These are phyloP conservation scores for Homarus americanus DNA, from an alignment of 1,140 invertebrate genomes.

Conservation along the genomic window DNA sequence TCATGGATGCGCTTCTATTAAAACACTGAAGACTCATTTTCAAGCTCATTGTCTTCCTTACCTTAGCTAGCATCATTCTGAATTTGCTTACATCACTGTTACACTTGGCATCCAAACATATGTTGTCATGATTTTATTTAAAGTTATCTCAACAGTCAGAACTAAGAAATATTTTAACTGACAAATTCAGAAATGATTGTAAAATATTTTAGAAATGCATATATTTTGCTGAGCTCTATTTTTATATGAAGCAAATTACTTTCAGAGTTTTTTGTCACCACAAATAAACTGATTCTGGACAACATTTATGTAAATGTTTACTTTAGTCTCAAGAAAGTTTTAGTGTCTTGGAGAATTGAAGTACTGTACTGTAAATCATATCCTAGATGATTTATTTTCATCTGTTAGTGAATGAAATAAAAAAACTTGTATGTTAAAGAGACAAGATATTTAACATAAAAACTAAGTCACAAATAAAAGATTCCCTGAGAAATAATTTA, in stretches of 20 bases:
- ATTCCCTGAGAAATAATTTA: neutral
- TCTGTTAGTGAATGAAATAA: neutral
- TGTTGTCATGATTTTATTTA: neutral
- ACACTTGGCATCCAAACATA: neutral
- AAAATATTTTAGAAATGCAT: neutral
- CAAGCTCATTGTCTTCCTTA: neutral
- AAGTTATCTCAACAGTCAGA: neutral
- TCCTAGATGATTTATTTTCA: neutral
- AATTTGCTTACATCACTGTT: neutral
- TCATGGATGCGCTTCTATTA: neutral
- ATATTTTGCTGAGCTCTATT: neutral
- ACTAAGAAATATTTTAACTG: neutral
- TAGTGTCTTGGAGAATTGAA: neutral
- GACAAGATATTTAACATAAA: neutral
- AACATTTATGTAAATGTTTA: neutral
- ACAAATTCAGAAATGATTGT: neutral
- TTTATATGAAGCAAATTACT: neutral
- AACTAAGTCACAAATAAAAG: neutral
- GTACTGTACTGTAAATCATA: neutral
- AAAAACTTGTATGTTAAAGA: neutral
- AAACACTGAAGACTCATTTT: neutral
- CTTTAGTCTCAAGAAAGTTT: neutral
- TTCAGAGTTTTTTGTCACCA: neutral
- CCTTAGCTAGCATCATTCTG: neutral
- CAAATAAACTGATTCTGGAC: no score